These are phyloP conservation scores for Thymelicus acteon DNA, from an alignment of 2,888 invertebrate genomes.

Conservation along the genomic window DNA sequence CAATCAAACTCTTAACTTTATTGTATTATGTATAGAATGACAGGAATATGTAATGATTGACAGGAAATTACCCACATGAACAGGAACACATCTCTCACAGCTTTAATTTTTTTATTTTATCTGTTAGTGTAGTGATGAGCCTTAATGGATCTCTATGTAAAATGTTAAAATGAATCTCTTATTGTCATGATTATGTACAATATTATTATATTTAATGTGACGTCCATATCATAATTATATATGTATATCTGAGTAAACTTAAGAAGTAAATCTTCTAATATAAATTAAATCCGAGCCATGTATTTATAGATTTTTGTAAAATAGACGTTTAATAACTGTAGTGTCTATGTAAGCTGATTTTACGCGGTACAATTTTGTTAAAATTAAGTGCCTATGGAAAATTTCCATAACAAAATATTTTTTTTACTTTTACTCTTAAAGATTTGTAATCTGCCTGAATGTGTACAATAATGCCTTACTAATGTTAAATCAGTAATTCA, in stretches of 20 bases:
- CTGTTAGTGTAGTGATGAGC: neutral
- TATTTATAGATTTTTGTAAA: conserved; percentile 54
- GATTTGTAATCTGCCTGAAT: conserved; percentile 22
- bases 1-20: too few species aligned
- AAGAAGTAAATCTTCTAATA: conserved; percentile 15
- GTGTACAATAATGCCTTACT: conserved; percentile 48
- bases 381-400: conserved; percentile 13
- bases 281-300: conserved; percentile 76
- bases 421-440: neutral
- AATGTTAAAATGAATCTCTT: conserved; percentile 2
- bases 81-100: conserved; percentile 3
- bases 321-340: conserved; percentile 21
- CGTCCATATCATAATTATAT: conserved; percentile 32
- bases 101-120: conserved; percentile 13
- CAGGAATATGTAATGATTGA: neutral
- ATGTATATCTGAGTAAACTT: conserved; percentile 21
- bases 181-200: neutral
- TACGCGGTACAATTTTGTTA: conserved; percentile 25
- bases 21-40: too few species aligned
- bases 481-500: conserved; percentile 42
- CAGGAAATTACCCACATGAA: neutral
- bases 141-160: neutral
- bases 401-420: neutral
- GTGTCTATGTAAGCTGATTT: conserved; percentile 28
- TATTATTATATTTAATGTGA: conserved; percentile 14